A percentile compares a stretch with the other conserved stretches of the same genome.
Conservation (phyloP, 1,140 invertebrate species). For the Calycopis cecrops region DNA sequence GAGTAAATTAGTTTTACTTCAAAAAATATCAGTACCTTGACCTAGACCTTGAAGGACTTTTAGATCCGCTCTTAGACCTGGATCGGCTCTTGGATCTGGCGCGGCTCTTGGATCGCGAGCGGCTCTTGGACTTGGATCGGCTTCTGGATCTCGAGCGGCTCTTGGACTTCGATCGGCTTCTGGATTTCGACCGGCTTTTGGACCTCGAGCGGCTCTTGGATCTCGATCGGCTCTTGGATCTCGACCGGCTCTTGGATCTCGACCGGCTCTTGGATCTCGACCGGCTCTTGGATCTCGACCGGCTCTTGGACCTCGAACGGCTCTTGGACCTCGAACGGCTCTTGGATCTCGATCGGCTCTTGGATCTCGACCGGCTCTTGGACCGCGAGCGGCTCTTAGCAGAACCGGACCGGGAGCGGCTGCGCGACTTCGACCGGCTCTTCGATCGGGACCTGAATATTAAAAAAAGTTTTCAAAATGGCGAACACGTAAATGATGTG, state of each 20-base stretch:
- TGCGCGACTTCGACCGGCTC: slow-evolving; percentile 54
- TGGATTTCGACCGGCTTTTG: slow-evolving; percentile 42
- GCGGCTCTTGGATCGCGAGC: slow-evolving; percentile 18
- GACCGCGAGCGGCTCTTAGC: slow-evolving; percentile 56
- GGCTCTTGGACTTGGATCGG: slow-evolving; percentile 29
- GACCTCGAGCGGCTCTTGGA: slow-evolving; percentile 43
- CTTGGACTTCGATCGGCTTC: slow-evolving; percentile 36
- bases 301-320: slow-evolving; percentile 26
- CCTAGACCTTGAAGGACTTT: slow-evolving; percentile 21
- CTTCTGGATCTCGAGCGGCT: slow-evolving; percentile 25
- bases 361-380: slow-evolving; percentile 47
- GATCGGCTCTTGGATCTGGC: slow-evolving; percentile 20
- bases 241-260: slow-evolving; percentile 47
- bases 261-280: slow-evolving; percentile 59
- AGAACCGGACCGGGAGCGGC: slow-evolving; percentile 52
- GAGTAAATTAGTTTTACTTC: neutral
- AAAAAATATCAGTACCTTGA: slow-evolving; percentile 34
- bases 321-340: slow-evolving; percentile 38
- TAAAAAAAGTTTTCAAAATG: slow-evolving; percentile 1
- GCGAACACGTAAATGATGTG: no score
- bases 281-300: slow-evolving; percentile 54
- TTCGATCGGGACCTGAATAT: slow-evolving; percentile 46
- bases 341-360: slow-evolving; percentile 41
- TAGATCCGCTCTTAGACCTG: slow-evolving; percentile 19
- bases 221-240: slow-evolving; percentile 43